phyloP scores from a whole-genome alignment of 2,797 vertebrate genomes.

The Clarias platycephalus region DNA sequence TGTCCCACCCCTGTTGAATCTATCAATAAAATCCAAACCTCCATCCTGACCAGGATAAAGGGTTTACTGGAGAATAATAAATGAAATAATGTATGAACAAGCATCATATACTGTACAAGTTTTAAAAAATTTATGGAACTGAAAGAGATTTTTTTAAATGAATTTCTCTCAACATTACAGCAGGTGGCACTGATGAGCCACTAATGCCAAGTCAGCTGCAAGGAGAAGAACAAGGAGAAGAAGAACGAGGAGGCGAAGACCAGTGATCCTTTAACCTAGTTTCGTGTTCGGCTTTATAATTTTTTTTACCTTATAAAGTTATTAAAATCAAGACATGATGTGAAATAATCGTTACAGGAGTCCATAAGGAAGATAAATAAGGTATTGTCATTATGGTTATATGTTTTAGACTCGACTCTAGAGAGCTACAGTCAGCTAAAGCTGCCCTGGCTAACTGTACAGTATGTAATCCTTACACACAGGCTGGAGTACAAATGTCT shows the following conservation, averaged over 20 bases:
- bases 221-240: not conserved
- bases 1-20: not conserved
- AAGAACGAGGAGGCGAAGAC: not conserved
- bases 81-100: not conserved
- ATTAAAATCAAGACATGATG: not conserved
- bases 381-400: not conserved
- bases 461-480: not conserved
- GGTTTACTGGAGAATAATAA: not conserved
- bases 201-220: not conserved
- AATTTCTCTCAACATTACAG: not conserved
- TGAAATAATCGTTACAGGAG: not conserved
- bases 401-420: not conserved
- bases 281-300: not conserved
- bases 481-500: not conserved
- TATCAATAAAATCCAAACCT: not conserved
- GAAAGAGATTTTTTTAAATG: not conserved
- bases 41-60: not conserved
- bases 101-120: no score
- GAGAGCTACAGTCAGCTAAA: conserved; percentile 3
- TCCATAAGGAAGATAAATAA: not conserved
- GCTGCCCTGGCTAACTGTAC: not conserved
- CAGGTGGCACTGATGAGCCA: not conserved
- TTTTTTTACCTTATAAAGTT: not conserved
- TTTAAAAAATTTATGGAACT: no score
- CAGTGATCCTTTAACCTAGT: not conserved